Conservation (phyloP, 2,888 invertebrate genomes). For the Nebria salina region DNA sequence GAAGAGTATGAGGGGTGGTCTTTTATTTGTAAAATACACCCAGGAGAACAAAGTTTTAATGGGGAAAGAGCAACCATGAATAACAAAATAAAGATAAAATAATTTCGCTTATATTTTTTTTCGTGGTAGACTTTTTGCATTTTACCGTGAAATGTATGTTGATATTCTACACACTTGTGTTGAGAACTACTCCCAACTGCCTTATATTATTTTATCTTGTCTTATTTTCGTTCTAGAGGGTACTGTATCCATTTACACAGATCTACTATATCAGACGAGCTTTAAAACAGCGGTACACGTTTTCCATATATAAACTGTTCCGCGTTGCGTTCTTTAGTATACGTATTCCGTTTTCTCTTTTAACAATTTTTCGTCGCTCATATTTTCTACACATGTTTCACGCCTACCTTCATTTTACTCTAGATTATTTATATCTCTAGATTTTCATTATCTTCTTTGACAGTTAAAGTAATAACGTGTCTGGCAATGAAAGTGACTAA, state of each 20-base stretch:
- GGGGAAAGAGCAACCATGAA: conserved; percentile 57
- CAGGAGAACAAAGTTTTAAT: conserved; percentile 58
- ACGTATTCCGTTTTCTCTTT: neutral
- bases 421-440: neutral
- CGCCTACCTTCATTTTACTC: neutral
- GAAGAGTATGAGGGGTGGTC: conserved; percentile 48
- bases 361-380: neutral
- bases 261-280: neutral
- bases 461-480: neutral
- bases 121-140: conserved; percentile 23
- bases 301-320: neutral
- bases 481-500: neutral
- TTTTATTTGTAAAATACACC: conserved; percentile 58
- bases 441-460: neutral
- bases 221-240: neutral
- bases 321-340: neutral
- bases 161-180: neutral
- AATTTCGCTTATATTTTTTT: conserved; percentile 53
- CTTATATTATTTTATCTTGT: neutral
- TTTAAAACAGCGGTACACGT: neutral
- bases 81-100: conserved; percentile 58
- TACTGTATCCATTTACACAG: neutral
- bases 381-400: neutral
- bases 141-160: neutral
- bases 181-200: neutral